A percentile compares a stretch with the other conserved stretches of the same genome.
Conservation (phyloP, 2,113 vertebrate genomes). For the Leucopsar rothschildi region DNA sequence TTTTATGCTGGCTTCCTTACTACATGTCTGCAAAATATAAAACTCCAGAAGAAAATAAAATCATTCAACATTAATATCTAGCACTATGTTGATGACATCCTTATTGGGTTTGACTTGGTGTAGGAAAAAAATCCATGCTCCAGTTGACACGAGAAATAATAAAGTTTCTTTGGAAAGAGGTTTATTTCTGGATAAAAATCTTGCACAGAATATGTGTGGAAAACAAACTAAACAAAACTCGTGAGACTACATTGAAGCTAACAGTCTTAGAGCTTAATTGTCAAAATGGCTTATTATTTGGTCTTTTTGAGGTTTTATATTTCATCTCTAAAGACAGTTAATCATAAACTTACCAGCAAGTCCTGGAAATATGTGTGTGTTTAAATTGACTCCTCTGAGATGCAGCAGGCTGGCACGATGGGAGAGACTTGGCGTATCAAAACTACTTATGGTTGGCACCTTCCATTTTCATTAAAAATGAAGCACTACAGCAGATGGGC, state of each 20-base stretch:
- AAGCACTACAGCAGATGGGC: constrained; percentile 62
- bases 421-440: constrained; percentile 13
- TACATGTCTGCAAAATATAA: neutral
- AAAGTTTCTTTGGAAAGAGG: neutral
- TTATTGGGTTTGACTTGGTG: neutral
- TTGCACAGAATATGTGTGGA: neutral
- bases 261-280: neutral
- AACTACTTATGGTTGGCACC: constrained; percentile 32
- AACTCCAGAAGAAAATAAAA: neutral
- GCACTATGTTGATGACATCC: neutral
- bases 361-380: constrained; percentile 5
- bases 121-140: neutral
- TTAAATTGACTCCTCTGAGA: constrained; percentile 51
- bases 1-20: neutral
- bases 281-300: neutral
- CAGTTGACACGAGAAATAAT: neutral
- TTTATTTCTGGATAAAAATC: neutral
- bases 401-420: neutral
- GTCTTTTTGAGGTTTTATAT: neutral
- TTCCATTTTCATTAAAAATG: constrained; percentile 73
- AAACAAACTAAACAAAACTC: neutral
- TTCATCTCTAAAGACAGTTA: neutral
- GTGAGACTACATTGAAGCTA: neutral
- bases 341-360: constrained; percentile 26
- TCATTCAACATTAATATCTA: neutral